phyloP scores from a whole-genome alignment of 2,113 vertebrate species.

The Panthera leo region DNA sequence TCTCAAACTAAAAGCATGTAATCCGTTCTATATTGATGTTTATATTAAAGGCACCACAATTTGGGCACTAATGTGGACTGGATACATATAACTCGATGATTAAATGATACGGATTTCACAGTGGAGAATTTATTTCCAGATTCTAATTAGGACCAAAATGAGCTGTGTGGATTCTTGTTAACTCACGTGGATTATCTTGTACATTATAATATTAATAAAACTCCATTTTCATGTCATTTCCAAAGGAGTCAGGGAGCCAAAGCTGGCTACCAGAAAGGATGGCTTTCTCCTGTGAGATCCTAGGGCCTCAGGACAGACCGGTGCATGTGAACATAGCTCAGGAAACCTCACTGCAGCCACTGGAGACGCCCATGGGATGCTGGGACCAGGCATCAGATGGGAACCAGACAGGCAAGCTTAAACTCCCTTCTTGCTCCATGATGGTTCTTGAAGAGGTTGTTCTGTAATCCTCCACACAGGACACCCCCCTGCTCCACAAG shows the following conservation, averaged over 20 bases:
- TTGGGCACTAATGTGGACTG: not conserved
- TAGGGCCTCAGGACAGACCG: not conserved
- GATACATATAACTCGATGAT: conserved; percentile 50
- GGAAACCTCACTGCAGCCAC: not conserved
- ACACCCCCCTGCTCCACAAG: not conserved
- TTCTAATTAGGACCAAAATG: conserved; percentile 73
- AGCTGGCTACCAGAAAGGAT: not conserved
- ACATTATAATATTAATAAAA: conserved; percentile 61
- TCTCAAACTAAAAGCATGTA: conserved; percentile 61
- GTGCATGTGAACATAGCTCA: not conserved
- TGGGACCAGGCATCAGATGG: rapidly evolving
- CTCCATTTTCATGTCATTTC: not conserved
- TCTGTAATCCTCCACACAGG: not conserved
- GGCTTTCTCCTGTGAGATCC: not conserved
- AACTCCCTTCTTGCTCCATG: not conserved
- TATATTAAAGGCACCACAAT: conserved; percentile 54
- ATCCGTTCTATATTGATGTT: conserved; percentile 47
- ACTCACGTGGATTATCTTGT: conserved; percentile 59
- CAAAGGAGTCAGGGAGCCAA: not conserved
- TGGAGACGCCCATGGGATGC: not conserved
- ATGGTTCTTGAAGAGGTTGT: not conserved
- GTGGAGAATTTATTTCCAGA: conserved; percentile 66
- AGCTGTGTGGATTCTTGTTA: conserved; percentile 59
- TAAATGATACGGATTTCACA: conserved; percentile 56
- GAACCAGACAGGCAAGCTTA: not conserved